phyloP scores from a whole-genome alignment of 2,888 invertebrate genomes.

The Standfussiana lucernea region DNA sequence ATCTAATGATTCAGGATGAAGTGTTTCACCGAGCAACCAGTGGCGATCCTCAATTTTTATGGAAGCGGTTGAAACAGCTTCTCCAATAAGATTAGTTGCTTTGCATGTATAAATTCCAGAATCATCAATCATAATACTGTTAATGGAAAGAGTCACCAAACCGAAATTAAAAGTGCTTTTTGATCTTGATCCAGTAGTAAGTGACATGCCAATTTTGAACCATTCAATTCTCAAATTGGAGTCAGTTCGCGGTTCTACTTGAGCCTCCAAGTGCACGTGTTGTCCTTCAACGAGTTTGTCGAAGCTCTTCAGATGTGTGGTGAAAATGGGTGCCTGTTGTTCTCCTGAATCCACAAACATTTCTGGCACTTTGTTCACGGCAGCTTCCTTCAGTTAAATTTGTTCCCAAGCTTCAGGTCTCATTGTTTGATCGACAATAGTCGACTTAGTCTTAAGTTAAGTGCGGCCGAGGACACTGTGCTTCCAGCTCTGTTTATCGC shows the following conservation, averaged over 20 bases:
- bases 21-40: conserved; percentile 96
- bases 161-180: conserved; percentile 99
- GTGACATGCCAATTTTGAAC: conserved; percentile 97
- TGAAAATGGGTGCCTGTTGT: conserved; percentile 98
- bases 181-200: conserved; percentile 96
- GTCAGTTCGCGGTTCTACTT: conserved; percentile 97
- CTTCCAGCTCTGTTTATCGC: conserved; percentile 98
- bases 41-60: conserved; percentile 97
- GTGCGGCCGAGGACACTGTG: conserved; percentile 97
- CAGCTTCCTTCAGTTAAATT: conserved; percentile 97
- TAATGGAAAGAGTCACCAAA: conserved; percentile 97
- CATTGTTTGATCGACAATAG: conserved; percentile 95
- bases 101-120: conserved; percentile 98
- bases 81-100: conserved; percentile 97
- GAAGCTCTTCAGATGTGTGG: conserved; percentile 96
- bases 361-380: conserved; percentile 97
- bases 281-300: conserved; percentile 96
- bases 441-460: conserved; percentile 96
- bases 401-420: conserved; percentile 98
- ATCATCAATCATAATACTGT: conserved; percentile 96
- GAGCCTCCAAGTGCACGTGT: conserved; percentile 96
- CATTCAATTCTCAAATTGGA: conserved; percentile 97
- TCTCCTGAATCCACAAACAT: conserved; percentile 96
- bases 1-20: conserved; percentile 97
- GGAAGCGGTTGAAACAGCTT: conserved; percentile 97